Evolutionary conservation across 2,113 vertebrate species (phyloP), one percentile per base, ranked within the genome.

Genomic region (Coryphaenoides rupestris): DNA sequence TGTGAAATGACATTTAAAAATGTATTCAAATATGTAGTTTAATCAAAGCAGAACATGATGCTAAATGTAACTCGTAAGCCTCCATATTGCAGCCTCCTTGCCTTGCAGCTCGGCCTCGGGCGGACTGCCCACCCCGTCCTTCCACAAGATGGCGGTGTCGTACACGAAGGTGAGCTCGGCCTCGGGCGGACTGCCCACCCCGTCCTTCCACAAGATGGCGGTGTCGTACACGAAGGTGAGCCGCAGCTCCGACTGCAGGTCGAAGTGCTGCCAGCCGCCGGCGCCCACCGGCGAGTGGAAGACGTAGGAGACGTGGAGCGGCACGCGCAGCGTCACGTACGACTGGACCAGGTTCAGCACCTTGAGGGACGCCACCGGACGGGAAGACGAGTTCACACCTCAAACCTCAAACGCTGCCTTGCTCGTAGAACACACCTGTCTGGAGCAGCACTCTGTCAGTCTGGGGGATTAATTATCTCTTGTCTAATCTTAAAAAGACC

Each of bases 121-220:
- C 0, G 95, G 96, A 77, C 95, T 98, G 1, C 95, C 93, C 0
- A 98, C 89, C 0, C 96, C 96, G 0, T 98, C 95, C 55, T 82
- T 90, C 96, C 96, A 98, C 85, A 98, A 88, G 92, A 98, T 98
- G 94, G 96, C 95, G 77, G 96, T 98, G 89, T 98, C 96, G 62
- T 98, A 98, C 86, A 98, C 96, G 1, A 98, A 98, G 17, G 96
- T 98, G 10, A 98, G 90, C 19, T 93, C 90, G 0, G 98, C 90
- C 85, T 98, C 96, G 0, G 95, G 93, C 0, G 95, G 96, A 77
- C 95, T 98, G 1, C 95, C 93, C 0, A 98, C 89, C 0, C 96
- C 96, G 0, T 98, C 95, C 55, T 83, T 90, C 96, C 96, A 98
- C 85, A 98, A 89, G 92, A 98, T 98, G 94, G 96, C 95, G 77